phyloP scores from a whole-genome alignment of 2,113 vertebrate species.

The Amblyornis subalaris region DNA sequence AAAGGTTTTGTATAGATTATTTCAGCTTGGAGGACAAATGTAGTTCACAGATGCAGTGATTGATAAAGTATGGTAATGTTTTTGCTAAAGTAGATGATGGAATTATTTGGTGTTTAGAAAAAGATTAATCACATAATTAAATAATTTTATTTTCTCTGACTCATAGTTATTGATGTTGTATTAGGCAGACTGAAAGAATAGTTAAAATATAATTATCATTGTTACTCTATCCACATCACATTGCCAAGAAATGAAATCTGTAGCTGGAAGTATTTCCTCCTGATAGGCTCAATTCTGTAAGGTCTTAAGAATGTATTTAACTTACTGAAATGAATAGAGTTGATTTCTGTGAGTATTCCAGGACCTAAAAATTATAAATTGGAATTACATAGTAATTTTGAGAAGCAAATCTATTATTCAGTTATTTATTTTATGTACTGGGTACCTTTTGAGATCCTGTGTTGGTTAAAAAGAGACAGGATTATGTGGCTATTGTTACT shows the following conservation, averaged over 20 bases:
- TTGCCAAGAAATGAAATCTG: not conserved
- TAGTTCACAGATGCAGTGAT: not conserved
- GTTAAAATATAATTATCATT: not conserved
- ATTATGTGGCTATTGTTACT: not conserved
- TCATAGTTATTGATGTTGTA: not conserved
- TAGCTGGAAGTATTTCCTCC: not conserved
- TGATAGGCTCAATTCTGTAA: not conserved
- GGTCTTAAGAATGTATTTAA: not conserved
- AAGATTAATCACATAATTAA: constrained; percentile 33
- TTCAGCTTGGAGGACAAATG: not conserved
- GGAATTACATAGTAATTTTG: not conserved
- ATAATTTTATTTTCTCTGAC: constrained; percentile 17
- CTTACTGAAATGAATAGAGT: not conserved
- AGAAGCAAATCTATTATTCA: not conserved
- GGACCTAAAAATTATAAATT: not conserved
- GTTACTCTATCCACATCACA: not conserved
- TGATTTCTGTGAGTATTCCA: not conserved
- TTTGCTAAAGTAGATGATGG: not conserved
- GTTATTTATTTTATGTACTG: not conserved
- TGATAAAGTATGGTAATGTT: not conserved
- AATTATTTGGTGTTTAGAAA: constrained; percentile 23
- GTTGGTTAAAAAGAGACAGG: not conserved
- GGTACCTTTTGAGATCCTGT: not conserved
- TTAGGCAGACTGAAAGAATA: constrained; percentile 1
- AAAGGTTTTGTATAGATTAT: not conserved